Conservation (phyloP, 2,113 vertebrate genomes). For the Lucifuga dentata region DNA sequence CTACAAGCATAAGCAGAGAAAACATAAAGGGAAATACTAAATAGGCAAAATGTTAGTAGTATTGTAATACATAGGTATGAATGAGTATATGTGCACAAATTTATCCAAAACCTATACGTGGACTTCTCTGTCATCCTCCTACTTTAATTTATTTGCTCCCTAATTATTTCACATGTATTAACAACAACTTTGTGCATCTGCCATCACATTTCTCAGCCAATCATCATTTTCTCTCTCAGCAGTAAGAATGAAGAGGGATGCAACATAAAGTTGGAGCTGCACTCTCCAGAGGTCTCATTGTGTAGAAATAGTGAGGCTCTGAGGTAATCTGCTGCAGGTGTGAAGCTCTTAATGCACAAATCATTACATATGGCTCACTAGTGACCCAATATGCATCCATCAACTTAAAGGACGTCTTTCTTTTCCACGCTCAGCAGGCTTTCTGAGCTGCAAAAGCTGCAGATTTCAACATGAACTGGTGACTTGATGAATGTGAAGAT, state of each 20-base stretch:
- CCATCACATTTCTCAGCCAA: slow-evolving; percentile 31
- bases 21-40: not conserved
- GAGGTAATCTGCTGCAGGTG: slow-evolving; percentile 50
- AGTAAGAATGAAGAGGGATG: slow-evolving; percentile 41
- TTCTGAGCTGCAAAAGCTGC: too few species aligned
- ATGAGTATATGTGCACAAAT: slow-evolving; percentile 20
- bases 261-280: slow-evolving; percentile 18
- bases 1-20: not conserved
- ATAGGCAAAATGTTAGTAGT: not conserved
- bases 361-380: slow-evolving; percentile 40
- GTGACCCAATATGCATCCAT: slow-evolving; percentile 19
- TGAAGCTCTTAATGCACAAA: slow-evolving; percentile 5
- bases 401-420: slow-evolving; percentile 15
- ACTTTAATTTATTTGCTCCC: slow-evolving; percentile 11
- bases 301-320: slow-evolving; percentile 43
- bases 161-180: slow-evolving; percentile 16
- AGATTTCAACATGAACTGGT: too few species aligned
- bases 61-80: slow-evolving; percentile 10
- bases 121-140: not conserved
- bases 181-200: slow-evolving; percentile 3
- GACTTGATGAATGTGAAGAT: too few species aligned
- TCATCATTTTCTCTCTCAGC: slow-evolving; percentile 15
- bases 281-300: slow-evolving; percentile 61
- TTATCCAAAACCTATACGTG: slow-evolving; percentile 17
- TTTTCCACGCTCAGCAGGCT: too few species aligned